Evolutionary conservation across 1,140 invertebrate genomes (phyloP), one percentile per base, ranked within the genome.

Genomic region (Eumeta japonica): DNA sequence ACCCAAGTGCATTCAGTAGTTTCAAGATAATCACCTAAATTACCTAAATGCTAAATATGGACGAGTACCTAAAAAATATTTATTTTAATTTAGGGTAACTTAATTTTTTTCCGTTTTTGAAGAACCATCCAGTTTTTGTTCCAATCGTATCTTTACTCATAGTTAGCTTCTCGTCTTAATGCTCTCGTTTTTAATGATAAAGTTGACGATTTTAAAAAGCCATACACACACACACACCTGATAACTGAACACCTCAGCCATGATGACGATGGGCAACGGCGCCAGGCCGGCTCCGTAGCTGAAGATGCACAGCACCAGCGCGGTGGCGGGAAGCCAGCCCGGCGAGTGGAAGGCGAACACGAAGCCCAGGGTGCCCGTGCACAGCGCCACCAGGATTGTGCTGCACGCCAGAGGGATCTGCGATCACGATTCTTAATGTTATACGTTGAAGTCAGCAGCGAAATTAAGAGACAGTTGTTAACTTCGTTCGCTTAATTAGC

Each of bases 161-260:
- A n/a, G n/a, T n/a, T n/a, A n/a, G n/a, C n/a, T n/a, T n/a, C n/a
- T n/a, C n/a, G n/a, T n/a, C n/a, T n/a, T n/a, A n/a, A n/a, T n/a
- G n/a, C n/a, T n/a, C n/a, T n/a, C n/a, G n/a, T n/a, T n/a, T n/a
- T n/a, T n/a, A n/a, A n/a, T n/a, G n/a, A n/a, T n/a, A n/a, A n/a
- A n/a, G n/a, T n/a, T n/a, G n/a, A n/a, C n/a, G n/a, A 37, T 2
- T 16, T 37, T 28, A 11, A 19, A 35, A 37, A n/a, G 24, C 16
- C 4, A 5, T 3, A 10, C 19, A 31, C 11, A 29, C 20, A 34
- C 30, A 13, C 33, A 34, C n/a, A 54, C 56, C 46, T 59, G 48
- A 16, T 47, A 59, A 0, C 42, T 48, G 17, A 59, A 59, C 2
- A 59, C 51, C 19, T 59, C 56, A 24, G 56, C 53, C 56, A 59